phyloP scores from a whole-genome alignment of 1,140 invertebrate species.

The Drosophila sechellia region DNA sequence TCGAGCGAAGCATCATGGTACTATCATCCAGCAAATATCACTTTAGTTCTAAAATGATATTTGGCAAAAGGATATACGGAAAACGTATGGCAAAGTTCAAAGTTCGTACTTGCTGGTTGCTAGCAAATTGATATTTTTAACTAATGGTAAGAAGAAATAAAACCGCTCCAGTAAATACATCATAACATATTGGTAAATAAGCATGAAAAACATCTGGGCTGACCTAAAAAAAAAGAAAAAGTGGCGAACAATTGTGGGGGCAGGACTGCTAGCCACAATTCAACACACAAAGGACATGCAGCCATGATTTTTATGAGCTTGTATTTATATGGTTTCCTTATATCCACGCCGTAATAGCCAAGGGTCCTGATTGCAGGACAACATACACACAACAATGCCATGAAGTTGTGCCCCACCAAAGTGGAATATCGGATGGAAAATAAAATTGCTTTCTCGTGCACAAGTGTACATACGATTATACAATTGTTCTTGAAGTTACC shows the following conservation, averaged over 20 bases:
- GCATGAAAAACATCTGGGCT: slow-evolving; percentile 46
- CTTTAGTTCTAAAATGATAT: too few relatives aligned
- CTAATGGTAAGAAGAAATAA: too few relatives aligned
- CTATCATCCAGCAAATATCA: background rate
- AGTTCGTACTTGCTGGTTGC: too few relatives aligned
- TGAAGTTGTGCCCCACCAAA: slow-evolving; percentile 20
- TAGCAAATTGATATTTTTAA: too few relatives aligned
- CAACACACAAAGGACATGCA: slow-evolving; percentile 58
- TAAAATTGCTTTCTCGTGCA: slow-evolving; percentile 54
- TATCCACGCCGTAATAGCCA: slow-evolving; percentile 59
- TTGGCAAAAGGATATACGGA: too few relatives aligned
- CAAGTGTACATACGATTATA: slow-evolving; percentile 18
- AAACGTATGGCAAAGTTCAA: too few relatives aligned
- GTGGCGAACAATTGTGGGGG: slow-evolving; percentile 13
- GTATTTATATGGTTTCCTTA: slow-evolving; percentile 77
- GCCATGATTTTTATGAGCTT: slow-evolving; percentile 79
- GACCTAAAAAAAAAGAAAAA: slow-evolving; percentile 28
- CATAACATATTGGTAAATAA: slow-evolving; percentile 56
- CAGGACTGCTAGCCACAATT: slow-evolving; percentile 30
- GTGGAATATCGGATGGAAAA: slow-evolving; percentile 59
- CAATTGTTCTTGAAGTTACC: background rate
- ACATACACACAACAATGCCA: slow-evolving; percentile 17
- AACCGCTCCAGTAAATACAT: too few relatives aligned
- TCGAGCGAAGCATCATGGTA: background rate
- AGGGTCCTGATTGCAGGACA: slow-evolving; percentile 15